A percentile compares a stretch with the other conserved stretches of the same genome.
Evolutionary conservation across 2,888 invertebrate genomes (phyloP).

Genomic region (Keiferia lycopersicella): DNA sequence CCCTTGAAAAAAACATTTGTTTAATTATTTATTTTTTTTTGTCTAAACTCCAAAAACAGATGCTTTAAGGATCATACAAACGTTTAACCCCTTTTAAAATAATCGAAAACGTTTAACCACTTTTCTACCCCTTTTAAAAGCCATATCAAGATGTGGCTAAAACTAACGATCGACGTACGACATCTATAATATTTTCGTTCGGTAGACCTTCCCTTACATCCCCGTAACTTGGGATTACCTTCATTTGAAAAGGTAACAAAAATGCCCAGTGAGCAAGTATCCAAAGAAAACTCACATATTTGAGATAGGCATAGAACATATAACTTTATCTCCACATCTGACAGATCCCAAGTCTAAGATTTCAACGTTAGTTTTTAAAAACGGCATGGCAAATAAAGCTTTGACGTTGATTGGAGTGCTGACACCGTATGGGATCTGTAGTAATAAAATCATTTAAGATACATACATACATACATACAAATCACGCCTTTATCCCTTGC

Average conservation of each 20-base stretch:
- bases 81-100: no score
- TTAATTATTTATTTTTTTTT: no score
- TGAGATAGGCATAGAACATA: constrained; percentile 75
- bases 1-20: no score
- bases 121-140: no score
- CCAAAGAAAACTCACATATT: constrained; percentile 77
- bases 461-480: no score
- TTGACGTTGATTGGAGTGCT: constrained; percentile 80
- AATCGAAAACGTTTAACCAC: no score
- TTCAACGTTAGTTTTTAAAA: constrained; percentile 64
- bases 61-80: no score
- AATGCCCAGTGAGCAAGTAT: neutral
- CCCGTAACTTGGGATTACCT: no score
- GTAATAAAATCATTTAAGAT: constrained; percentile 7
- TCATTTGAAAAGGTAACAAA: neutral
- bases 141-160: no score
- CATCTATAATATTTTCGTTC: neutral
- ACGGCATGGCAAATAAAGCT: constrained; percentile 82
- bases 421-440: constrained; percentile 80
- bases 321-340: constrained; percentile 80
- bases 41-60: no score
- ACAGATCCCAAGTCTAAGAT: constrained; percentile 80
- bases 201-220: neutral
- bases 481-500: no score
- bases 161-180: no score